Evolutionary conservation across 2,113 vertebrate genomes (phyloP).

Genomic region (Heterocephalus glaber): DNA sequence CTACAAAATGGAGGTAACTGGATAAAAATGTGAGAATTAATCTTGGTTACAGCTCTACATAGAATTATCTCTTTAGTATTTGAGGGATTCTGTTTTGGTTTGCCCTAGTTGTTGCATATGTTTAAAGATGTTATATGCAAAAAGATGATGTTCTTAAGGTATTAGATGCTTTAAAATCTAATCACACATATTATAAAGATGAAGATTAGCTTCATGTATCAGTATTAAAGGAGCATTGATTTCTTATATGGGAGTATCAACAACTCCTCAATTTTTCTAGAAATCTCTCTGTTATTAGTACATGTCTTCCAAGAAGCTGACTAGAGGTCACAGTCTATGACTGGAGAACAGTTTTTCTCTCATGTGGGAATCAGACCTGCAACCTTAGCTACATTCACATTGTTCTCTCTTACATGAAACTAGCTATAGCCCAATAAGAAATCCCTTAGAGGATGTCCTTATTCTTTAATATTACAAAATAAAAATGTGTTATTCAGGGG

Average conservation of each 20-base stretch:
- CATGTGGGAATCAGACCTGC: neutral
- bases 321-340: neutral
- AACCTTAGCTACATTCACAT: neutral
- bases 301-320: neutral
- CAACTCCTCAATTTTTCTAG: neutral
- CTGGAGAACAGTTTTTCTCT: neutral
- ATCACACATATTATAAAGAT: neutral
- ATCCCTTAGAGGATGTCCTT: neutral
- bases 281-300: neutral
- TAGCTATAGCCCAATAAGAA: neutral
- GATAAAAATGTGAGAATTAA: constrained; percentile 18
- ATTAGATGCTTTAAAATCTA: neutral
- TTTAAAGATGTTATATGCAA: neutral
- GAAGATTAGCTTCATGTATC: neutral
- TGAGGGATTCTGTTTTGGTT: neutral
- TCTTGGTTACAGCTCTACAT: neutral
- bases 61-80: neutral
- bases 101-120: neutral
- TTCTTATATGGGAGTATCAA: neutral
- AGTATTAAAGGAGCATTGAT: neutral
- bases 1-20: neutral
- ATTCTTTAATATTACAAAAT: neutral
- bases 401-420: neutral
- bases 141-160: neutral
- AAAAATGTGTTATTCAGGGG: neutral